Conservation (phyloP, 2,113 vertebrate species). For the Nestor notabilis region DNA sequence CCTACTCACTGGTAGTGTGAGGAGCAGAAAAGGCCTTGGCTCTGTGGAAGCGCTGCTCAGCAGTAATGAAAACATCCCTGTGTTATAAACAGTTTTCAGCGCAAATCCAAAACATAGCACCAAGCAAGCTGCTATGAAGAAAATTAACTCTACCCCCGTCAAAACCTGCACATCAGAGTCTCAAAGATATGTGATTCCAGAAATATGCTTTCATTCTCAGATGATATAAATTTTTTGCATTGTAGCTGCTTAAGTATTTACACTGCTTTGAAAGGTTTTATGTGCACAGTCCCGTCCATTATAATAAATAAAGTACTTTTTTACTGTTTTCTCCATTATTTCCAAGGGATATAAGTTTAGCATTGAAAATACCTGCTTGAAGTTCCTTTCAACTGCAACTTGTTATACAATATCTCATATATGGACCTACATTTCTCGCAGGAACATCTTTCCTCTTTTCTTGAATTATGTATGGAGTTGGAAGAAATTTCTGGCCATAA, state of each 20-base stretch:
- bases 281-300: neutral
- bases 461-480: neutral
- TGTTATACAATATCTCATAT: neutral
- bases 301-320: neutral
- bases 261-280: neutral
- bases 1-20: accelerated
- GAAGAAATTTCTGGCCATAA: neutral
- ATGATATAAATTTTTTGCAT: neutral
- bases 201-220: neutral
- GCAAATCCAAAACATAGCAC: neutral
- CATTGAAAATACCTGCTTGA: neutral
- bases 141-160: neutral
- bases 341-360: neutral
- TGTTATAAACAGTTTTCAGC: neutral
- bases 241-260: conserved; percentile 1
- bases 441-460: neutral
- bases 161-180: neutral
- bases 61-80: neutral
- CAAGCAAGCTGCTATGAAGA: neutral
- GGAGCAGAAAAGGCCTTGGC: neutral
- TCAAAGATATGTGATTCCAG: neutral
- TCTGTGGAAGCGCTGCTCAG: neutral
- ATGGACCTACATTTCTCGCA: neutral
- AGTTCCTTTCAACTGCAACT: neutral
- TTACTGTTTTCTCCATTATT: neutral